Conservation (phyloP, 2,113 vertebrate genomes). For the Cariama cristata region DNA sequence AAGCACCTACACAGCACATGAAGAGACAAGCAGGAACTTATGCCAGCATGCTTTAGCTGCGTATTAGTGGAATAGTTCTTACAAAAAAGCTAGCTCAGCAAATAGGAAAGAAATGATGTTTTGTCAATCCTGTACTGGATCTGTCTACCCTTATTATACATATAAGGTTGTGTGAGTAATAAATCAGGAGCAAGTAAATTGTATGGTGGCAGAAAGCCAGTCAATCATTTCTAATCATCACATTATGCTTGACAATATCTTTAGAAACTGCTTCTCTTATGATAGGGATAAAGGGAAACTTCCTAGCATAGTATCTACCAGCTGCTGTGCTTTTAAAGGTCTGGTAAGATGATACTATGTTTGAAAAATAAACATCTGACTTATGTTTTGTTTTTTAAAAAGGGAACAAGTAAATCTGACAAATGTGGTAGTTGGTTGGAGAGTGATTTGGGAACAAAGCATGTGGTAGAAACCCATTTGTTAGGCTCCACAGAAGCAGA, state of each 20-base stretch:
- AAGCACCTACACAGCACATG: background rate
- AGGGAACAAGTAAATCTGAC: background rate
- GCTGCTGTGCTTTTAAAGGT: background rate
- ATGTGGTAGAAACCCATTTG: background rate
- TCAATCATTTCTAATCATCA: conserved; percentile 16
- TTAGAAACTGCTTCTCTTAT: background rate
- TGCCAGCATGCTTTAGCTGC: background rate
- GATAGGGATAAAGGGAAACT: background rate
- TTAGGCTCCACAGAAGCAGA: conserved; percentile 37
- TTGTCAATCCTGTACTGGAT: background rate
- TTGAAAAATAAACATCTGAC: background rate
- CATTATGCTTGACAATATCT: background rate
- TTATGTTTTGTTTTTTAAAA: background rate
- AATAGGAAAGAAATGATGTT: background rate
- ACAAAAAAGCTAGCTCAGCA: conserved; percentile 2
- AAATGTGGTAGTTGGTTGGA: background rate
- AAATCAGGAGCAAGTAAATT: conserved; percentile 15
- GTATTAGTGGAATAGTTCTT: background rate
- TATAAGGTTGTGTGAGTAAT: background rate
- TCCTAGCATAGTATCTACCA: background rate
- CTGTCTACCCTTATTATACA: background rate
- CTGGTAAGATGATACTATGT: background rate
- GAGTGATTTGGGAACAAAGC: background rate
- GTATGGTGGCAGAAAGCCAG: background rate
- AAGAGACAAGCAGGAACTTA: background rate